Evolutionary conservation across 1,140 invertebrate species (phyloP), one percentile per base, ranked within the genome.

Genomic region (Drosophila nebulosa): DNA sequence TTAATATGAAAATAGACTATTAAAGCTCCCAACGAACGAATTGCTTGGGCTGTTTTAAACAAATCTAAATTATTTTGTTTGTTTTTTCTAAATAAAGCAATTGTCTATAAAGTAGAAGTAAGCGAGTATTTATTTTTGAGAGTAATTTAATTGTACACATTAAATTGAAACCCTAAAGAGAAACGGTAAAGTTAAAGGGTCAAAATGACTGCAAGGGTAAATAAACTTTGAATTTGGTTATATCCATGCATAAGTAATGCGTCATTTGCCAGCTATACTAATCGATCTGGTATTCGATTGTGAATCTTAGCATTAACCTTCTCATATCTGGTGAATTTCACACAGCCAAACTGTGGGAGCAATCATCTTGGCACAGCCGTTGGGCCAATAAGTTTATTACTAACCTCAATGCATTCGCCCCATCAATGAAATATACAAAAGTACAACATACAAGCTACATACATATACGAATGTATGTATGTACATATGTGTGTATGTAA

Each of bases 331-430:
- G 39, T 46, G 18, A 18, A 21, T 46, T 46, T 16, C 3, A 21
- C 18, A 9, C 3, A 3, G 26, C n/a, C n/a, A 18, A 27, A 80
- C 66, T 78, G 67, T 78, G 55, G 74, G 26, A 69, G 30, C 81
- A 85, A 78, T 86, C 81, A 80, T 74, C 30, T 10, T 46, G 61
- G 55, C 64, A 64, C 65, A 78, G 74, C 66, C 81, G 65, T 81
- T 76, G 81, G 78, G 81, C 83, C 81, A 85, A 85, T 86, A 86
- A 85, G 81, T 85, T 85, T 85, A 86, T 86, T 85, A 85, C 81
- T 86, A 78, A 79, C 81, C 74, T 86, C 81, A 79, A 60, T 73
- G 83, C 83, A 85, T 74, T 85, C 26, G 81, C 62, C 78, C 80
- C 80, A 86, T 63, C 80, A 76, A 85, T 74, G 18, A 21, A 46